phyloP scores from a whole-genome alignment of 2,113 vertebrate genomes.

The Myotis davidii region DNA sequence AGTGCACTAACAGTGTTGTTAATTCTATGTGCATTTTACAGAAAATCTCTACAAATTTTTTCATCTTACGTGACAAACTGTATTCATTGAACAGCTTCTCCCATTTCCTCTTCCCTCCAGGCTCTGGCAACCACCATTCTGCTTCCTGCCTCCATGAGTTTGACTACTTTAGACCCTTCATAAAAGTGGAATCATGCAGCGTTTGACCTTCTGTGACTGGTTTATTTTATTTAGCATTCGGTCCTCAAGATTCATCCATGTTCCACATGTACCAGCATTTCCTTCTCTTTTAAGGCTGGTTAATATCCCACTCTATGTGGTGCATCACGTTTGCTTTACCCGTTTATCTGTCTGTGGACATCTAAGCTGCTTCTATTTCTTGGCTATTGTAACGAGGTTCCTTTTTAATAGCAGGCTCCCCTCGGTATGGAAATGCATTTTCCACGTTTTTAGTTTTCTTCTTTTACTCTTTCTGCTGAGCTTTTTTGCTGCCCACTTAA shows the following conservation, averaged over 20 bases:
- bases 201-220: background rate
- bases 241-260: background rate
- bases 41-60: background rate
- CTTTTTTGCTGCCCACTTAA: background rate
- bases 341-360: background rate
- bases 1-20: background rate
- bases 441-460: background rate
- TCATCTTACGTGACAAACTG: background rate
- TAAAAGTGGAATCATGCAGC: background rate
- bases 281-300: background rate
- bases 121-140: background rate
- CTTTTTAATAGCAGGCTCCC: background rate
- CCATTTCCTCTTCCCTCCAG: background rate
- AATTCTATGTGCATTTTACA: background rate
- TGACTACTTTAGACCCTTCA: background rate
- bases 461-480: background rate
- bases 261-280: background rate
- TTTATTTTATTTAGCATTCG: background rate
- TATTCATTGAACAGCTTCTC: background rate
- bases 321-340: background rate
- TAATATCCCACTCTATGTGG: background rate
- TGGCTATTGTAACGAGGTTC: background rate
- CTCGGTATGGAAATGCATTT: background rate
- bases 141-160: background rate
- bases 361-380: background rate